phyloP scores from a whole-genome alignment of 2,113 vertebrate genomes.

The Ochotona curzoniae region DNA sequence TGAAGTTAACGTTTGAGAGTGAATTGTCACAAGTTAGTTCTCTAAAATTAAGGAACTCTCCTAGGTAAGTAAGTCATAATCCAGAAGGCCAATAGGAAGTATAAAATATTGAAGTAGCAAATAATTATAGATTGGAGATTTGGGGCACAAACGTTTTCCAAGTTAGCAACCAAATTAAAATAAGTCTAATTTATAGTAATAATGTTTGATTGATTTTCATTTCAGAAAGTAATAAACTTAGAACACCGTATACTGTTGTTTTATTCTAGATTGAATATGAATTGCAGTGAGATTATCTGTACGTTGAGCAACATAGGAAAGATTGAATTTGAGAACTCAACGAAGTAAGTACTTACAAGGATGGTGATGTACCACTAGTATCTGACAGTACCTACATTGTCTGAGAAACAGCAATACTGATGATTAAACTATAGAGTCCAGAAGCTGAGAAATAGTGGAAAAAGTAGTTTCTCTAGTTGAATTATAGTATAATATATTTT shows the following conservation, averaged over 20 bases:
- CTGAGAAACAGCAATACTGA: conserved; percentile 15
- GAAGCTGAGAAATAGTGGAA: conserved; percentile 16
- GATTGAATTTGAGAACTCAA: conserved; percentile 75
- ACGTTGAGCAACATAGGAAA: conserved; percentile 79
- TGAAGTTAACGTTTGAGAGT: conserved; percentile 83
- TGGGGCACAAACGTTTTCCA: conserved; percentile 45
- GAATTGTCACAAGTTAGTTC: conserved; percentile 81
- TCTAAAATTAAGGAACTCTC: conserved; percentile 78
- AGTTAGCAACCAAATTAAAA: conserved; percentile 51
- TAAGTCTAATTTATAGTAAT: conserved; percentile 46
- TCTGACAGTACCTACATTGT: neutral
- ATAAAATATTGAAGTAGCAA: conserved; percentile 50
- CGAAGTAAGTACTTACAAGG: conserved; percentile 82
- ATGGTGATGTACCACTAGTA: neutral
- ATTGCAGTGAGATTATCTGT: conserved; percentile 69
- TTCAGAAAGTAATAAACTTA: conserved; percentile 2
- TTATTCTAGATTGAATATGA: conserved; percentile 77
- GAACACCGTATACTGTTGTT: conserved; percentile 37
- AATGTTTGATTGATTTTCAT: conserved; percentile 49
- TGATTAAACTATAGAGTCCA: conserved; percentile 20
- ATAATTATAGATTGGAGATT: conserved; percentile 56
- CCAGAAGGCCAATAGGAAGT: conserved; percentile 24
- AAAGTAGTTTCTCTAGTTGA: neutral
- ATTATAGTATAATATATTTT: conserved; percentile 34
- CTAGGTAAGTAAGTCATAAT: conserved; percentile 77